These are phyloP conservation scores for Aepyceros melampus DNA, from an alignment of 2,113 vertebrate genomes.

Conservation along the genomic window DNA sequence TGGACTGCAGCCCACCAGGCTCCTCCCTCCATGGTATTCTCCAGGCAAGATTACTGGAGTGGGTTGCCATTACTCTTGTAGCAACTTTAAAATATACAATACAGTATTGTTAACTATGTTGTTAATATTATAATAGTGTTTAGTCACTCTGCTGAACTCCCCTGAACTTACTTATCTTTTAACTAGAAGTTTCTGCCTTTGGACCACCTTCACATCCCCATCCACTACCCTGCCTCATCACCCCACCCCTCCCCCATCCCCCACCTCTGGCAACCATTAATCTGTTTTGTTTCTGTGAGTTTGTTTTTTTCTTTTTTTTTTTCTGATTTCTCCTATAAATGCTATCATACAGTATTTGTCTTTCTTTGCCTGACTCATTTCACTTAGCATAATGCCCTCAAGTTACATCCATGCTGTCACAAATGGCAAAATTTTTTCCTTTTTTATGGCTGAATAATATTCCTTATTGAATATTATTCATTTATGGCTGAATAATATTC, in stretches of 20 bases:
- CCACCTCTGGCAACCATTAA: not conserved
- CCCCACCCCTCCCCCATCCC: fast-evolving
- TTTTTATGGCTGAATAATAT: not conserved
- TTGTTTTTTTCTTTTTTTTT: not conserved
- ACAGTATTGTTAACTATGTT: not conserved
- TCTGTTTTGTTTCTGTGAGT: not conserved
- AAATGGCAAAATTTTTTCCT: not conserved
- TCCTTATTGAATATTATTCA: not conserved
- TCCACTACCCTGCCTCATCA: too few species aligned
- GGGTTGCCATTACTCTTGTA: not conserved
- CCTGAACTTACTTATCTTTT: not conserved
- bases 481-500: not conserved
- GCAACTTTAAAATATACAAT: not conserved
- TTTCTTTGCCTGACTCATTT: not conserved
- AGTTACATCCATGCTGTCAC: not conserved
- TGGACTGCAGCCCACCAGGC: too few species aligned
- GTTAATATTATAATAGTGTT: not conserved
- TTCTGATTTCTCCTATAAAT: not conserved
- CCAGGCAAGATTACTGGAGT: too few species aligned
- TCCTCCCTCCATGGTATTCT: too few species aligned
- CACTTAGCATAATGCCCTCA: not conserved
- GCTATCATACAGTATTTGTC: not conserved
- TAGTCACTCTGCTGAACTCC: not conserved
- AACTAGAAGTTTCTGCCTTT: not conserved
- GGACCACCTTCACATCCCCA: not conserved